phyloP scores from a whole-genome alignment of 1,140 invertebrate genomes.

The Drosophila auraria region DNA sequence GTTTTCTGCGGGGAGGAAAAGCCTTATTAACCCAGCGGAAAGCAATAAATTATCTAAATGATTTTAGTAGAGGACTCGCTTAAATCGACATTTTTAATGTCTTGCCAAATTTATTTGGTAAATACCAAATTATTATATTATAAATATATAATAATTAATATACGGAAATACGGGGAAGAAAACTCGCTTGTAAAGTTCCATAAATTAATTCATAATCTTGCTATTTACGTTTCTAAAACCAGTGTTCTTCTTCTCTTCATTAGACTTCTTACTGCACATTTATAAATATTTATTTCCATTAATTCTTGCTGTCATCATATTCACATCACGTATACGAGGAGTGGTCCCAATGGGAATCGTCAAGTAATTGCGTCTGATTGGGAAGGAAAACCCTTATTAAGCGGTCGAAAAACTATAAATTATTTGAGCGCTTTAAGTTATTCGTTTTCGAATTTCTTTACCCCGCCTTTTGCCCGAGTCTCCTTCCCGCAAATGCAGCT shows the following conservation, averaged over 20 bases:
- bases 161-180: background rate
- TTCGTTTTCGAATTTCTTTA: conserved; percentile 19
- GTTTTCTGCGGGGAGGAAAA: conserved; percentile 3
- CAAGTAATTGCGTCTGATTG: conserved; percentile 15
- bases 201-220: background rate
- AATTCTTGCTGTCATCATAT: background rate
- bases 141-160: background rate
- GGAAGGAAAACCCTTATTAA: conserved; percentile 17
- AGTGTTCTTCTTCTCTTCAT: background rate
- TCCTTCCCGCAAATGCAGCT: conserved; percentile 66
- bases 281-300: conserved; percentile 7
- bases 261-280: background rate
- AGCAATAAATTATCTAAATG: conserved; percentile 21
- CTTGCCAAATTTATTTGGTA: too few relatives aligned
- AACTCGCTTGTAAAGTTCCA: background rate
- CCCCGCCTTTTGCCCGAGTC: conserved; percentile 27
- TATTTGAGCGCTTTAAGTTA: conserved; percentile 49
- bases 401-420: conserved; percentile 19
- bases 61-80: conserved; percentile 5
- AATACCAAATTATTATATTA: too few relatives aligned
- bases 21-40: conserved; percentile 2
- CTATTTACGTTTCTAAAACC: background rate
- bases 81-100: background rate
- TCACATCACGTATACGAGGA: conserved; percentile 67
- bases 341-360: conserved; percentile 20